Evolutionary conservation across 2,113 vertebrate genomes (phyloP), one percentile per base, ranked within the genome.

Genomic region (Tragelaphus imberbis): DNA sequence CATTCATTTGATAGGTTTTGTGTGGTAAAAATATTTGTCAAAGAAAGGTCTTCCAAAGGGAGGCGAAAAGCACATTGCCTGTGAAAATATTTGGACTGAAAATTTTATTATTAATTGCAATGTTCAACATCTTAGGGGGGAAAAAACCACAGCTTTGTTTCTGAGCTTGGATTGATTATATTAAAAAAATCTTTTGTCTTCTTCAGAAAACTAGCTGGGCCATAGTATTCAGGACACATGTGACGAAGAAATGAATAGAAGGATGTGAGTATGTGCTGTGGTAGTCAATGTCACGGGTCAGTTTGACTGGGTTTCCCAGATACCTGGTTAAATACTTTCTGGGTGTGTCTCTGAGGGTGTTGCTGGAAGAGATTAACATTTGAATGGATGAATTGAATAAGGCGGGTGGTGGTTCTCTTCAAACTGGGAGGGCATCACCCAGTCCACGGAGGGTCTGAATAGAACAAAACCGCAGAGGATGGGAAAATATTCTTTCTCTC

Each of bases 231-330:
- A 12, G 75, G 88, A 47, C 55, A 28, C 7, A 40, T 0, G 17
- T 0, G 79, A 21, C 4, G 16, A 8, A 65, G 88, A 51, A 75
- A 40, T 16, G 7, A 33, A 59, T 14, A 10, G 68, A 58, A 68
- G 11, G 19, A 33, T 16, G 5, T 5, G 49, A 27, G 27, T 27
- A 4, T 1, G 28, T 4, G 9, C 36, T n/a, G 1, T 0, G 10
- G 33, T 47, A 55, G 28, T 7, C 23, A 59, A 27, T 12, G 8
- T 49, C 19, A 25, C 0, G 0, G 23, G 40, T 36, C 23, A 28
- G 4, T 47, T 80, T 21, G 56, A 51, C 44, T 33, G 58, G 84
- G 58, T 40, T 90, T 61, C 30, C 40, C 30, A 17, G 71, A 27
- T 33, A n/a, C 17, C 55, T 51, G 8, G 28, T 81, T 51, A 51